Evolutionary conservation across 2,797 vertebrate species (phyloP).

Genomic region (Takifugu rubripes): DNA sequence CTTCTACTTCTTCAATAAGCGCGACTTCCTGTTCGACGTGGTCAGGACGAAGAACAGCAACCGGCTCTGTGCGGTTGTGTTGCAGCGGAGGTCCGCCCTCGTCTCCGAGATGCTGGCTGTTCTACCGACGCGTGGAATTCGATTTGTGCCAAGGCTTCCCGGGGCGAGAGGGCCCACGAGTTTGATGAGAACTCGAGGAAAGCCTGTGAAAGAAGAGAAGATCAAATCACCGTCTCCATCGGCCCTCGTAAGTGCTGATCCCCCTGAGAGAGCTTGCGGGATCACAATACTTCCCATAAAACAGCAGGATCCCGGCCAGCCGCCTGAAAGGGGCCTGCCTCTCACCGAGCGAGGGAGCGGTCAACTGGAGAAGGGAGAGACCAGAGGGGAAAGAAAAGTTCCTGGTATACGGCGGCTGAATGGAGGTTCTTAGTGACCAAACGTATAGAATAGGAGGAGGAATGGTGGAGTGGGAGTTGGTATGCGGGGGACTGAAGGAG

Average conservation of each 20-base stretch:
- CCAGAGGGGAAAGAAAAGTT: conserved; percentile 45
- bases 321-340: conserved; percentile 61
- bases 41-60: conserved; percentile 56
- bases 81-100: conserved; percentile 31
- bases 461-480: conserved; percentile 54
- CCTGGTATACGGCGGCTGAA: conserved; percentile 64
- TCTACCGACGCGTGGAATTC: conserved; percentile 45
- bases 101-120: conserved; percentile 56
- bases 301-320: conserved; percentile 61
- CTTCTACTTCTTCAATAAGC: conserved; percentile 13
- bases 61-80: conserved; percentile 51
- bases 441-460: conserved; percentile 61
- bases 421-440: conserved; percentile 63
- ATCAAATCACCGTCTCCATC: conserved; percentile 67
- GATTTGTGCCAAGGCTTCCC: conserved; percentile 49
- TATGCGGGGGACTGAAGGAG: conserved; percentile 48
- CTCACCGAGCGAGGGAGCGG: conserved; percentile 46
- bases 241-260: conserved; percentile 61
- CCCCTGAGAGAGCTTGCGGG: conserved; percentile 58
- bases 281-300: conserved; percentile 75
- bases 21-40: conserved; percentile 29
- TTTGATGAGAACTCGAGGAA: conserved; percentile 68
- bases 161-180: conserved; percentile 38
- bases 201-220: conserved; percentile 63
- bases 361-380: conserved; percentile 52